phyloP scores from a whole-genome alignment of 2,888 invertebrate genomes.

The Ophioninae sp. region DNA sequence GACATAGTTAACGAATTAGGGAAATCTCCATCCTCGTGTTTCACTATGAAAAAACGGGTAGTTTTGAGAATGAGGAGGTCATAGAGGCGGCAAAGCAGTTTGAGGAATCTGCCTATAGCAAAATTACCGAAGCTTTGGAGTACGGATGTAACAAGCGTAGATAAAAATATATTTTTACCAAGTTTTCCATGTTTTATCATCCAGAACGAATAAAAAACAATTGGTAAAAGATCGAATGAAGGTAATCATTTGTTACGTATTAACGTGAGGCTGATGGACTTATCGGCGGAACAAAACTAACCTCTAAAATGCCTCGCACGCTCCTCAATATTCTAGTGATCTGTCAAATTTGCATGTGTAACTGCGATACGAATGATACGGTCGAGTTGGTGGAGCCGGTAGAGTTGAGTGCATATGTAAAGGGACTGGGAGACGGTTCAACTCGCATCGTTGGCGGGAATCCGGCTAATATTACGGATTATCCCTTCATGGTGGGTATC shows the following conservation, averaged over 20 bases:
- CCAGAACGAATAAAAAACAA: slow-evolving; percentile 18
- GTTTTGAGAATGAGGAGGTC: too few relatives aligned
- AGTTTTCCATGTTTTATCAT: background rate
- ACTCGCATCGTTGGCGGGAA: slow-evolving; percentile 71
- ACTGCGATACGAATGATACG: slow-evolving; percentile 19
- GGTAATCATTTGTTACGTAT: slow-evolving; percentile 14
- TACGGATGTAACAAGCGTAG: too few relatives aligned
- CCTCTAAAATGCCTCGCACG: background rate
- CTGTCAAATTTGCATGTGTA: slow-evolving; percentile 48
- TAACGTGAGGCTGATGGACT: background rate
- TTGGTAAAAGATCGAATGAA: slow-evolving; percentile 13
- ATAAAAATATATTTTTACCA: background rate
- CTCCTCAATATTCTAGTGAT: slow-evolving; percentile 44
- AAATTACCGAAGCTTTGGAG: too few relatives aligned
- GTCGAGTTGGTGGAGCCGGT: background rate
- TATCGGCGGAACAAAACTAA: slow-evolving; percentile 1
- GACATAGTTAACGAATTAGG: too few relatives aligned
- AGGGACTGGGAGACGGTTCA: slow-evolving; percentile 29
- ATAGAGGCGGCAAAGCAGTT: too few relatives aligned
- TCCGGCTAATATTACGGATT: slow-evolving; percentile 66
- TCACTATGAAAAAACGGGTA: too few relatives aligned
- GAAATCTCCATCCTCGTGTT: too few relatives aligned
- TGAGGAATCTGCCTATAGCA: too few relatives aligned
- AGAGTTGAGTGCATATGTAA: background rate
- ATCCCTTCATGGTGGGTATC: slow-evolving; percentile 70